A percentile compares a stretch with the other conserved stretches of the same genome.
Evolutionary conservation across 2,797 vertebrate species (phyloP).

Genomic region (Geotrypetes seraphini): DNA sequence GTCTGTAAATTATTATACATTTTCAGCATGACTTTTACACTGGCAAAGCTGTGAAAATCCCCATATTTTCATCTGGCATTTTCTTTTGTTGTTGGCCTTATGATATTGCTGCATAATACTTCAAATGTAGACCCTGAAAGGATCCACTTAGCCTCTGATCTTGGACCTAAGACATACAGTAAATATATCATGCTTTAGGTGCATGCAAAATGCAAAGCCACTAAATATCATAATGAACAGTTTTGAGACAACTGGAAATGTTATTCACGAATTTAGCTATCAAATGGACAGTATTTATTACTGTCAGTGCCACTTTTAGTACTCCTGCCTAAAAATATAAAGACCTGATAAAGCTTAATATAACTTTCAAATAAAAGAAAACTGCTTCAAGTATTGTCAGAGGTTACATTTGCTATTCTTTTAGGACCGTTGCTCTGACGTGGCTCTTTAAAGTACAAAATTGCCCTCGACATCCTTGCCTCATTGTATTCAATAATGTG

Average conservation of each 20-base stretch:
- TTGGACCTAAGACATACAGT: neutral
- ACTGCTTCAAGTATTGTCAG: neutral
- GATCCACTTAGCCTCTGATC: neutral
- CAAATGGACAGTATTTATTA: neutral
- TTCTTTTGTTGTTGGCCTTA: too few species aligned
- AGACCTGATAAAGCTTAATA: neutral
- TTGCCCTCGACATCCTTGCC: neutral
- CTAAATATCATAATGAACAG: too few species aligned
- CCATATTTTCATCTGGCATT: too few species aligned
- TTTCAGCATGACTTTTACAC: too few species aligned
- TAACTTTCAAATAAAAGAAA: slow-evolving; percentile 12
- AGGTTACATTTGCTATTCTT: slow-evolving; percentile 14
- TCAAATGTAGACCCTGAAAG: too few species aligned
- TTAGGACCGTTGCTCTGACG: slow-evolving; percentile 6
- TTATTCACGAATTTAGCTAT: neutral
- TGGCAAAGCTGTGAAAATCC: too few species aligned
- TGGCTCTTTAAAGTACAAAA: neutral
- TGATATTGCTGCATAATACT: too few species aligned
- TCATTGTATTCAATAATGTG: slow-evolving; percentile 17
- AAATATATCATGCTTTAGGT: too few species aligned
- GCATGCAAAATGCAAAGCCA: too few species aligned
- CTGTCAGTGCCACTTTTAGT: neutral
- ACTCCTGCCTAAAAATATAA: slow-evolving; percentile 1
- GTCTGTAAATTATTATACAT: too few species aligned
- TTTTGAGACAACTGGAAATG: too few species aligned